Evolutionary conservation across 2,888 invertebrate species (phyloP).

Genomic region (Drosophila multiciliata): DNA sequence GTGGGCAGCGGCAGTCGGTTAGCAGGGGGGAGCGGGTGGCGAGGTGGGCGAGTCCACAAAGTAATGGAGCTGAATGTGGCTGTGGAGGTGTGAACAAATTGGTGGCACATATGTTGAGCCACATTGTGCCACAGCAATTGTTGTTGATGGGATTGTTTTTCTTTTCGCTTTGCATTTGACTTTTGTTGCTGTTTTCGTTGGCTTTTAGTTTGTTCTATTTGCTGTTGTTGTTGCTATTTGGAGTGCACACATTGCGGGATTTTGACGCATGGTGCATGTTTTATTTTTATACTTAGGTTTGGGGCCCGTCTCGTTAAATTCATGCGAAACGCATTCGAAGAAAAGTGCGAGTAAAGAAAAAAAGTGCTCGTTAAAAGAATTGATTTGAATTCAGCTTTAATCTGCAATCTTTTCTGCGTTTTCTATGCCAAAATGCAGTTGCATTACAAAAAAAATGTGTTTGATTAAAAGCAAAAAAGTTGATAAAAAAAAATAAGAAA

Average conservation of each 20-base stretch:
- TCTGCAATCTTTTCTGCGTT: neutral
- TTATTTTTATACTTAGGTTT: conserved; percentile 1
- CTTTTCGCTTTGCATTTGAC: conserved; percentile 43
- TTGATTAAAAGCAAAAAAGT: no score
- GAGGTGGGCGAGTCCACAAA: neutral
- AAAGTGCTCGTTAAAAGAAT: neutral
- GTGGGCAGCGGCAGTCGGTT: conserved; percentile 56
- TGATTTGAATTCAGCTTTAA: neutral
- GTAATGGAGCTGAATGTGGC: conserved; percentile 31
- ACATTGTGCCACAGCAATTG: conserved; percentile 21
- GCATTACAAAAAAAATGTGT: neutral
- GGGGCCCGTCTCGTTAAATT: conserved; percentile 14
- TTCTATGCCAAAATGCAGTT: neutral
- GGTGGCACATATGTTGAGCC: conserved; percentile 71
- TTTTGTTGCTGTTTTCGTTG: conserved; percentile 40
- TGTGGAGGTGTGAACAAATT: conserved; percentile 73
- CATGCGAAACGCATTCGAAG: conserved; percentile 14
- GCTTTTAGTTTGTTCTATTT: conserved; percentile 37
- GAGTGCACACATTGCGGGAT: conserved; percentile 32
- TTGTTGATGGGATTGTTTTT: conserved; percentile 33
- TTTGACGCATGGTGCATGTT: conserved; percentile 21
- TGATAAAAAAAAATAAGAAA: neutral
- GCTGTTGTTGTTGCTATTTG: conserved; percentile 28
- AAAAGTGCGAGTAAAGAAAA: neutral
- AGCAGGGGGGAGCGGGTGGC: neutral